Evolutionary conservation across 2,797 vertebrate species (phyloP), one percentile per base, ranked within the genome.

Genomic region (Enteromius thamalakanensis): DNA sequence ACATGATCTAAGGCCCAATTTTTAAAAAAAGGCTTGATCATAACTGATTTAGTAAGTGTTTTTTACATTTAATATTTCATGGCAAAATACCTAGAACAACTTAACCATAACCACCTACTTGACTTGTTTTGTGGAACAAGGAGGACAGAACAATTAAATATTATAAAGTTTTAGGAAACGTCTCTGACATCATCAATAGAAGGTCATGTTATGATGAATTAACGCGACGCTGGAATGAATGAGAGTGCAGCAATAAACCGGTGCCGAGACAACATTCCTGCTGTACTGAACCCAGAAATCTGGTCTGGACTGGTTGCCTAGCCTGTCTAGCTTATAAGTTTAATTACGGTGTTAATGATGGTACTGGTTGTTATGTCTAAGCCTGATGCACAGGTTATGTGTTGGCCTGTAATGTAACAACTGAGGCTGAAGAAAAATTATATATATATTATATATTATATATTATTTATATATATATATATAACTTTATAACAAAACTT

Each of bases 41-140:
- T 26, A 29, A 19, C 37, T 45, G 19, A 29, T 71, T 21, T n/a
- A 42, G 9, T 26, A n/a, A 10, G 58, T 75, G 45, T 37, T 9
- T 10, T 29, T 75, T 67, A 34, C 34, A 67, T 15, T 23, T 53
- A 37, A 6, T 29, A 9, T 2, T 75, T 6, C 5, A 17, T 55
- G 15, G 26, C 45, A 23, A 8, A 75, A 75, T 47, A 49, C 53
- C 40, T 23, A 47, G 37, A 9, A 26, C 67, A 7, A 65, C 2
- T 69, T 83, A 1, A 47, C 23, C 49, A 32, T 32, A 77, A 60
- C 72, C 81, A 60, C 81, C 51, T 19, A 77, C 81, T 77, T 77
- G 4, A 78, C 8, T 67, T 12, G 7, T 26, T 77, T 76, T 58
- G 51, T 58, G 49, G n/a, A 76, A 82, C n/a, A 1, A 29, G 69